Base-by-base conservation (phyloP, 2,113 vertebrate species). In the Jaculus jaculus region DNA sequence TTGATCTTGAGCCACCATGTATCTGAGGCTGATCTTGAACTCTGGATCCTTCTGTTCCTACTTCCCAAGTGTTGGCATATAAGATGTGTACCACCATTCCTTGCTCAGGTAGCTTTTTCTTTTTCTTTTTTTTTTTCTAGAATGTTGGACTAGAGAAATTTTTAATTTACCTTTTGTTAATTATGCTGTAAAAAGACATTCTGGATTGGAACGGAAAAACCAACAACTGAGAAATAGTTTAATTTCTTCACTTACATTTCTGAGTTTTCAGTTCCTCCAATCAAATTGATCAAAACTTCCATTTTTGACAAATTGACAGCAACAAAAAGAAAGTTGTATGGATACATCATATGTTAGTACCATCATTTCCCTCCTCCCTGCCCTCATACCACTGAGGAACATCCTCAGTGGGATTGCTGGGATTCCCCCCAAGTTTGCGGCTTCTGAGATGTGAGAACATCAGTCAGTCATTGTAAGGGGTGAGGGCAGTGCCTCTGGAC, bases 241-340 rank as follows among this genome's bases (percentile, higher is more conserved):
- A 85, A n/a, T n/a, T n/a, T 7, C n/a, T 66, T 91, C 23, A 20
- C 75, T 58, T 78, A 71, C 89, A 28, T 94, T 72, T 87, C 87
- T 80, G 71, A 90, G 18, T 51, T 63, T 90, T 90, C 60, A 82
- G 20, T 94, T 96, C 21, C 69, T 80, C 94, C 83, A 94, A 58
- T 84, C 21, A 37, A 47, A 71, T 60, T 30, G 61, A 84, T 60
- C 20, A 92, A 81, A 23, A 75, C 3, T 72, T 42, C 60, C 5
- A 96, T 97, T 93, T 96, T 74, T 2, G 47, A 1, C 75, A 95
- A 37, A 65, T 87, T 61, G 26, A 2, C 0, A 0, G 95, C 77
- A 93, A 92, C 51, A 16, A n/a, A n/a, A n/a, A n/a, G n/a, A n/a
- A n/a, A n/a, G n/a, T n/a, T n/a, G n/a, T n/a, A n/a, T n/a, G n/a